A percentile compares a stretch with the other conserved stretches of the same genome.
These are phyloP conservation scores for Patella pellucida DNA, from an alignment of 2,888 invertebrate genomes.

Conservation along the genomic window DNA sequence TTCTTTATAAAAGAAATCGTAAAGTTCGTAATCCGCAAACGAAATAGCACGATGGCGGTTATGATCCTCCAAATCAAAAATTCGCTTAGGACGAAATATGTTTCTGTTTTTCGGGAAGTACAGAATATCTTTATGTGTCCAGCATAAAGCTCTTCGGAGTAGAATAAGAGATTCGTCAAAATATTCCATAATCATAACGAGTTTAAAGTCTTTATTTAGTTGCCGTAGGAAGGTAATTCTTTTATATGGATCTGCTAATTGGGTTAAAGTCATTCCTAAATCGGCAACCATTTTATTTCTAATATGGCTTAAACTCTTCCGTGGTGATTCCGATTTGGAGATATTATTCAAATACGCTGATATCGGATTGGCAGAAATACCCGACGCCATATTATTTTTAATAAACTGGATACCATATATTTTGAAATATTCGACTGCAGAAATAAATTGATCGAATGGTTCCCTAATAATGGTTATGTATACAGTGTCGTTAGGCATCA, in stretches of 20 bases:
- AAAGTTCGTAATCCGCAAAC: constrained; percentile 30
- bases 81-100: constrained; percentile 24
- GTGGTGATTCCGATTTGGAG: constrained; percentile 6
- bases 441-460: constrained; percentile 41
- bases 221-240: constrained; percentile 32
- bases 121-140: constrained; percentile 48
- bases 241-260: constrained; percentile 15
- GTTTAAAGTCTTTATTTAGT: constrained; percentile 42
- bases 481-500: constrained; percentile 39
- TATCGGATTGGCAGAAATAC: constrained; percentile 25
- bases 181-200: constrained; percentile 51
- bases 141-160: constrained; percentile 46
- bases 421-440: constrained; percentile 40
- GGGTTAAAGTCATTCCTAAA: constrained; percentile 24
- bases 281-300: constrained; percentile 39
- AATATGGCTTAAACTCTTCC: constrained; percentile 22
- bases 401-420: not conserved
- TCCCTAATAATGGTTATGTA: constrained; percentile 42
- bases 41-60: constrained; percentile 23
- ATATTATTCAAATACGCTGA: constrained; percentile 28
- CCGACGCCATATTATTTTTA: constrained; percentile 8
- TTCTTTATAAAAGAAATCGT: constrained; percentile 22
- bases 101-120: constrained; percentile 42
- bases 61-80: constrained; percentile 27
- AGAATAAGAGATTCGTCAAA: constrained; percentile 53